A percentile compares a stretch with the other conserved stretches of the same genome.
These are phyloP conservation scores for Parazoanthus darwini DNA, from an alignment of 92 coral and sea anemone species.

Conservation along the genomic window DNA sequence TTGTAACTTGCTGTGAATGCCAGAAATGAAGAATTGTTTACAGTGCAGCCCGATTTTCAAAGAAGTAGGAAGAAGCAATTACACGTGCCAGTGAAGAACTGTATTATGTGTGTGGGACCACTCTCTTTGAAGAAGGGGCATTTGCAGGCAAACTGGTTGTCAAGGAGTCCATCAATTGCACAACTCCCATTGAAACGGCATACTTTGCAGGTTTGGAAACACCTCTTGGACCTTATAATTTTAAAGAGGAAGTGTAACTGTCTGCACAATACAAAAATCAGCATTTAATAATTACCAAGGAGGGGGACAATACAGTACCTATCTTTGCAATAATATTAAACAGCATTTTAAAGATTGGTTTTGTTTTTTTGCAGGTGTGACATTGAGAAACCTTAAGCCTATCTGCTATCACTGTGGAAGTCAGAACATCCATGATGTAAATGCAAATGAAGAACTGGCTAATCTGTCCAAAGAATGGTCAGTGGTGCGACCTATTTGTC, in stretches of 20 bases:
- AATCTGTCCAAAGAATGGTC: conserved; percentile 3
- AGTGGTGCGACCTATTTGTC: conserved; percentile 4
- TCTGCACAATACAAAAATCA: too few species aligned
- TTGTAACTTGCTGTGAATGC: background rate
- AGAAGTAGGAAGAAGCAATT: conserved; percentile 5
- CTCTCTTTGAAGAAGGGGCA: conserved; percentile 9
- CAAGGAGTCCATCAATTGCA: too few species aligned
- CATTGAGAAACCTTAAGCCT: background rate
- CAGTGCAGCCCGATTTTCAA: background rate
- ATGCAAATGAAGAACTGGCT: conserved; percentile 3
- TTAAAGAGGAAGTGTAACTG: too few species aligned
- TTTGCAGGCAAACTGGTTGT: conserved; percentile 8
- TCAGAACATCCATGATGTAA: conserved; percentile 3
- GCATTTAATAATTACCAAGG: too few species aligned
- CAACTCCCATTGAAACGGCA: too few species aligned
- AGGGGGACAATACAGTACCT: too few species aligned
- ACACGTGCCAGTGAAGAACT: too few species aligned
- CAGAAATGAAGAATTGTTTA: background rate
- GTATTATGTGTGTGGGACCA: conserved; percentile 10
- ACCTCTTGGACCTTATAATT: too few species aligned
- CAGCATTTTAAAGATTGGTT: too few species aligned
- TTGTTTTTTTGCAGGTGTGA: background rate
- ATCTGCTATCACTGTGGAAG: conserved; percentile 11
- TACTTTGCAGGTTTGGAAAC: too few species aligned
- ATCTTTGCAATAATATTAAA: too few species aligned